Evolutionary conservation across 2,797 vertebrate species (phyloP).

Genomic region (Acanthurus lineatus): DNA sequence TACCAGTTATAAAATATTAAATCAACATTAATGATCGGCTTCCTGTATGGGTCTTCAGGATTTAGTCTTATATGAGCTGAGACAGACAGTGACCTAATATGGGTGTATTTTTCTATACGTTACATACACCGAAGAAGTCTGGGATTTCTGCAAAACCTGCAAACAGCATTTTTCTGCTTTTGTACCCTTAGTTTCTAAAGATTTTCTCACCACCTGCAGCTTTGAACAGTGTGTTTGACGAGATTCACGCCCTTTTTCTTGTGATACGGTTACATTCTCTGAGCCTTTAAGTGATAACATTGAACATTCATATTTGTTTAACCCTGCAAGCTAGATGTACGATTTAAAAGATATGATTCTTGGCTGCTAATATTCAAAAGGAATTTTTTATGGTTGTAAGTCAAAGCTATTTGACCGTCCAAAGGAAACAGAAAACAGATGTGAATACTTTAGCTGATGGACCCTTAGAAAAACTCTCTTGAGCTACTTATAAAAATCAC

Average conservation of each 20-base stretch:
- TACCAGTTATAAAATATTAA: conserved; percentile 1
- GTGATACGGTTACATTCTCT: not conserved
- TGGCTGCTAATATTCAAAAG: conserved; percentile 5
- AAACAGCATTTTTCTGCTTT: too few relatives aligned
- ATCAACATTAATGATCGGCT: conserved; percentile 3
- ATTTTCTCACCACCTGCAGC: not conserved
- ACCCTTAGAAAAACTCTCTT: not conserved
- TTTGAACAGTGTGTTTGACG: not conserved
- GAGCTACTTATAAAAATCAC: not conserved
- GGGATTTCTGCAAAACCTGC: not conserved
- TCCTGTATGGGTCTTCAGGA: conserved; percentile 10
- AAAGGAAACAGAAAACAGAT: conserved; percentile 52
- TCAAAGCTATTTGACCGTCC: conserved; percentile 5
- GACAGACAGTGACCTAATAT: not conserved
- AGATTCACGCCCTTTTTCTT: not conserved
- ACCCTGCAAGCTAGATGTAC: not conserved
- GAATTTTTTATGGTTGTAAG: conserved; percentile 17
- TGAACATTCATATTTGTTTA: not conserved
- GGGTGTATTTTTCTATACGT: not conserved
- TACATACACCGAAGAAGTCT: not conserved
- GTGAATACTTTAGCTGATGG: conserved; percentile 39
- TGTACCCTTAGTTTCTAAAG: too few relatives aligned
- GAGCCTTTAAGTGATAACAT: not conserved
- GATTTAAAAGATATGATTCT: conserved; percentile 2
- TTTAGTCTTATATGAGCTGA: not conserved